Percentiles rank a stretch among this genome's conserved stretches.
These are phyloP conservation scores for Chrysocyon brachyurus DNA, from an alignment of 2,797 vertebrate species.

Conservation along the genomic window DNA sequence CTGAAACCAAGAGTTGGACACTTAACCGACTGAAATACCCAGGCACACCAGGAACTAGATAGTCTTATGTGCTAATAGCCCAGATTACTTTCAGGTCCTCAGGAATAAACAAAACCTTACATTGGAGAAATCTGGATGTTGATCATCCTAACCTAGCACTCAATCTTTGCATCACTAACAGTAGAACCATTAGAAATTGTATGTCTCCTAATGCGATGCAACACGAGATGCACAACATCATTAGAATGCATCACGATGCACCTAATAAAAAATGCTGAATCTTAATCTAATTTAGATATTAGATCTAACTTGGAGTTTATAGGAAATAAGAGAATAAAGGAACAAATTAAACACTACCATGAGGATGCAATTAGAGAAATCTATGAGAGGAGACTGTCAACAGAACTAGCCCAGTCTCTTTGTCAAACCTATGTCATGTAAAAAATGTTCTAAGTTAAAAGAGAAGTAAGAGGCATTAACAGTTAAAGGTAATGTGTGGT, in stretches of 20 bases:
- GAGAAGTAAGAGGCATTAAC: background rate
- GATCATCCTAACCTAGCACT: background rate
- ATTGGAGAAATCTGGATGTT: background rate
- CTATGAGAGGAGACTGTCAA: background rate
- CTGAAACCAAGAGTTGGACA: background rate
- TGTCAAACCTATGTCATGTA: background rate
- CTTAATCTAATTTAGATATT: conserved; percentile 46
- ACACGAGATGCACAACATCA: conserved; percentile 1
- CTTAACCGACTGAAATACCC: background rate
- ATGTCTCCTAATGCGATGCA: conserved; percentile 2
- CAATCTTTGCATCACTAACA: background rate
- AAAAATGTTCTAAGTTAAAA: conserved; percentile 41
- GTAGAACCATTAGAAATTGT: background rate
- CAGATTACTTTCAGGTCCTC: conserved; percentile 50
- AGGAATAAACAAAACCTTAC: conserved; percentile 37
- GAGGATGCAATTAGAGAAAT: background rate
- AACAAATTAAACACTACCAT: conserved; percentile 38
- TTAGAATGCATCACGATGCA: background rate
- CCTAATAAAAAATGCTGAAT: conserved; percentile 15
- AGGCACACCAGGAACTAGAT: background rate
- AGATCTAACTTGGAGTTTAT: conserved; percentile 52
- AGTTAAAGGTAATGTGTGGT: background rate
- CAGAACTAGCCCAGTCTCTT: background rate
- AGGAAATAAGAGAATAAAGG: conserved; percentile 22
- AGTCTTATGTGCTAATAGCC: background rate